Base-by-base conservation (phyloP, 2,797 vertebrate species). In the Pyrocephalus nanus region DNA sequence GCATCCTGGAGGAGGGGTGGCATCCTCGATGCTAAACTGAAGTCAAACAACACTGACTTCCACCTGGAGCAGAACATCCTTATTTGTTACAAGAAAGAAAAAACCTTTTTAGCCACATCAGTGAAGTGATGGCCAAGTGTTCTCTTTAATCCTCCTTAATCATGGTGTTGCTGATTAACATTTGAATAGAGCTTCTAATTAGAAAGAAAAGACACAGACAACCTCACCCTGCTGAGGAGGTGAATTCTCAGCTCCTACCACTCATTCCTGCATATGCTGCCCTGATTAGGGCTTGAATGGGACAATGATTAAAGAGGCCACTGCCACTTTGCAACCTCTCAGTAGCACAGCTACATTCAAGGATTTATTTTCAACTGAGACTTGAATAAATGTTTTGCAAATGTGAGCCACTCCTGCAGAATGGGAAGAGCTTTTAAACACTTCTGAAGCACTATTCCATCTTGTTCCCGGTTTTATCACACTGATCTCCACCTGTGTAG, bases 301-400 rank as follows among this genome's bases (percentile, higher is more conserved):
- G 95, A 95, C 95, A 75, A 77, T 97, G 97, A 97, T 98, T 97
- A 95, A 97, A 96, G 96, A 94, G 95, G 92, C 93, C 96, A 91
- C 72, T 62, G 91, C 80, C 96, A 94, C 96, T 93, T 88, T 90
- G 78, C 58, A 69, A 86, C 82, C 96, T 93, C 95, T 97, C 94
- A 67, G 75, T 77, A 87, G 86, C 94, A 74, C 14, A 90, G 95
- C 95, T 96, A 85, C 89, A 27, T 90, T 94, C 65, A 75, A 93
- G 93, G 91, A 96, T 97, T 97, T 97, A 95, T 97, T 97, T 97
- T 96, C 91, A 96, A 93, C 94, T 91, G 90, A 94, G 92, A 75
- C 92, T 90, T 95, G 95, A 97, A 96, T 97, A 97, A 97, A 97
- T 97, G 97, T 98, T 98, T 97, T 96, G 91, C 87, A 96, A 97